phyloP scores from a whole-genome alignment of 2,797 vertebrate species.

The Onychomys arenicola region DNA sequence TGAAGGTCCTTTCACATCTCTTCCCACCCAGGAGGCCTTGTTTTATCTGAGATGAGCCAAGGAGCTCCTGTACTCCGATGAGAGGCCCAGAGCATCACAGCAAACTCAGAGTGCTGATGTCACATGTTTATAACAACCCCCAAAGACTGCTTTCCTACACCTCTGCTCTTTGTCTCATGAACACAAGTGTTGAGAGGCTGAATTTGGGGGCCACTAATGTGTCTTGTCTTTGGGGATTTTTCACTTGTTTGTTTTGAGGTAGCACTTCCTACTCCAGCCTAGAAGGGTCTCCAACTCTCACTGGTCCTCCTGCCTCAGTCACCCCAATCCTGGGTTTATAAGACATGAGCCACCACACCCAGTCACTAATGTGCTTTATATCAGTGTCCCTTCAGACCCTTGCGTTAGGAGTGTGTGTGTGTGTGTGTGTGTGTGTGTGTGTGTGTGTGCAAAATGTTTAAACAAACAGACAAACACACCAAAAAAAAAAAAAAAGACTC shows the following conservation, averaged over 20 bases:
- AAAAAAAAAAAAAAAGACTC: too few species aligned
- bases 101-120: too few species aligned
- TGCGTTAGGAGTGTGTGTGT: background rate
- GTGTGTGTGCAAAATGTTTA: background rate
- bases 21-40: slow-evolving; percentile 58
- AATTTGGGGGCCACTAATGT: background rate
- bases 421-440: background rate
- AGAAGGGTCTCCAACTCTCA: background rate
- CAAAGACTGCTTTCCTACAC: background rate
- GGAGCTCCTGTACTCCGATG: background rate
- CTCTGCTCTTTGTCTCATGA: background rate
- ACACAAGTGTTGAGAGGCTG: background rate
- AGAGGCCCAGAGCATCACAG: slow-evolving; percentile 36
- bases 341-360: background rate
- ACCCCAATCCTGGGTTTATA: background rate
- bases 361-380: background rate
- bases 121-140: background rate
- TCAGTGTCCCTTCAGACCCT: background rate
- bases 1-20: slow-evolving; percentile 7
- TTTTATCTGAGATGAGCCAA: background rate
- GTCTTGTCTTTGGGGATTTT: background rate
- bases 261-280: background rate
- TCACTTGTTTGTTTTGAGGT: background rate
- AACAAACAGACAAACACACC: background rate
- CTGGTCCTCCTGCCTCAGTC: background rate